Evolutionary conservation across 2,888 invertebrate genomes (phyloP), one percentile per base, ranked within the genome.

Genomic region (Clistopyga incitator): DNA sequence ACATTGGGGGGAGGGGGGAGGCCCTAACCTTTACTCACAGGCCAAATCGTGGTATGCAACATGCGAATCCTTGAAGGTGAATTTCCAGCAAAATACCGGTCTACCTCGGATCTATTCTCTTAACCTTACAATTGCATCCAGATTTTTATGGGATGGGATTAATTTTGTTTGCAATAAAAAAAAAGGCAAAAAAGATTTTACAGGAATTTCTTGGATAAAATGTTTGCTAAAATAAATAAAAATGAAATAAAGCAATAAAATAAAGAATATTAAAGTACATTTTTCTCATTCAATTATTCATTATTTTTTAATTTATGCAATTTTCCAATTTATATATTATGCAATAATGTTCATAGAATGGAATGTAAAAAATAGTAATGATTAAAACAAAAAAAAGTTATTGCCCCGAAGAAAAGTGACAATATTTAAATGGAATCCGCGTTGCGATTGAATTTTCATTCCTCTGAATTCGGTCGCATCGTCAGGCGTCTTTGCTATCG

Each of bases 11-110:
- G 34, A 2, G 59, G 29, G 34, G 34, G 6, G 18, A n/a, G 6
- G n/a, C 29, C 4, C 59, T n/a, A 65, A 68, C 84, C 77, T 82
- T 86, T 84, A 81, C 74, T 76, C 79, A 75, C 72, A 65, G 47
- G 65, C 79, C 76, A 72, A 88, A 86, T 88, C 88, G 83, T 74
- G 86, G 85, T 85, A 86, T 88, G 86, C 87, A 86, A 86, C 88
- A 54, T 54, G 85, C 85, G 85, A 87, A 88, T 88, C 89, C 89
- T 90, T 88, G 89, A 89, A 90, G 87, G 88, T 87, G 78, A 85
- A 84, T 83, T 86, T 83, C 29, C 74, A 79, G 84, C 78, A 80
- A 81, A 86, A 78, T 70, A 78, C 59, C 59, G 59, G 75, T 72
- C 68, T 70, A 78, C 78, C 85, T 85, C 80, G 85, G 78, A 70